These are phyloP conservation scores for cat (Felis catus) DNA, from an alignment of 2,113 vertebrate species.

Conservation along the genomic window F.catus_Fca126_mat1.0 CM031417.1:94004001-94004500, in stretches of 20 bases:
- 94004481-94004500: not conserved
- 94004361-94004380: not conserved
- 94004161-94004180: not conserved
- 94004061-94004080: slow-evolving; percentile 55
- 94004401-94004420: not conserved
- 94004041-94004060: slow-evolving; percentile 49
- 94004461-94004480: not conserved
- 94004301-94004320: not conserved
- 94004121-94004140: slow-evolving; percentile 46
- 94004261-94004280: not conserved
- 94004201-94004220: slow-evolving; percentile 13
- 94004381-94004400: not conserved
- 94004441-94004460: not conserved
- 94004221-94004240: not conserved
- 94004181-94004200: not conserved
- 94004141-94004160: slow-evolving; percentile 1
- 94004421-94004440: not conserved
- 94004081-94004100: slow-evolving; percentile 63
- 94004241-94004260: not conserved
- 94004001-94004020: slow-evolving; percentile 43
- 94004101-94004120: slow-evolving; percentile 48
- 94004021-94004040: slow-evolving; percentile 70
- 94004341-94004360: not conserved
- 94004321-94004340: not conserved
- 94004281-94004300: not conserved